A percentile compares a stretch with the other conserved stretches of the same genome.
Evolutionary conservation across 2,888 invertebrate genomes (phyloP).

Genomic region (Masnerella sp.): DNA sequence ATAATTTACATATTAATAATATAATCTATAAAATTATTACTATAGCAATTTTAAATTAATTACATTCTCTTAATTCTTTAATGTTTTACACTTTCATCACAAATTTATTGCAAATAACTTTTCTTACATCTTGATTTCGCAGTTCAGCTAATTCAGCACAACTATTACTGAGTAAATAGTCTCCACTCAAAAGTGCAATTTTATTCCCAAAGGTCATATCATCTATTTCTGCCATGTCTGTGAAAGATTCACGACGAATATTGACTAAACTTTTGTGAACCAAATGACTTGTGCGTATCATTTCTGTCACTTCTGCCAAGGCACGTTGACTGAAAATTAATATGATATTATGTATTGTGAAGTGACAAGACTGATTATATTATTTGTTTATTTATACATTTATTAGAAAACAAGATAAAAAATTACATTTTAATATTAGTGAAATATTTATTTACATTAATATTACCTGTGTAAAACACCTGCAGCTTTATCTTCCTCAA

Average conservation of each 20-base stretch:
- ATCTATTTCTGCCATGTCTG: constrained; percentile 81
- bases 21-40: too few relatives aligned
- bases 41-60: too few relatives aligned
- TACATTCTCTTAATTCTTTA: too few relatives aligned
- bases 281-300: constrained; percentile 95
- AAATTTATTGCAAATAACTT: too few relatives aligned
- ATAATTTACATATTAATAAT: too few relatives aligned
- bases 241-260: constrained; percentile 82
- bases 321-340: constrained; percentile 84
- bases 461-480: constrained; percentile 87
- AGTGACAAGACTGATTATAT: not conserved
- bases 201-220: constrained; percentile 97
- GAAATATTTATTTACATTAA: not conserved
- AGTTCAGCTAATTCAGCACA: constrained; percentile 91
- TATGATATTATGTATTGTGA: not conserved
- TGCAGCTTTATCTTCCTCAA: constrained; percentile 91
- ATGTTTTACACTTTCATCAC: too few relatives aligned
- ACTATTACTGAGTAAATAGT: constrained; percentile 93
- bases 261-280: constrained; percentile 94
- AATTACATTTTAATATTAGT: not conserved
- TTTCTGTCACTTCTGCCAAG: constrained; percentile 96
- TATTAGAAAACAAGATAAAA: not conserved
- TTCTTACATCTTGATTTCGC: constrained; percentile 77
- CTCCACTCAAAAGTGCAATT: constrained; percentile 94
- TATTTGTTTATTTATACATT: not conserved